Evolutionary conservation across 1,140 invertebrate species (phyloP), one percentile per base, ranked within the genome.

Genomic region (Ephestia elutella): DNA sequence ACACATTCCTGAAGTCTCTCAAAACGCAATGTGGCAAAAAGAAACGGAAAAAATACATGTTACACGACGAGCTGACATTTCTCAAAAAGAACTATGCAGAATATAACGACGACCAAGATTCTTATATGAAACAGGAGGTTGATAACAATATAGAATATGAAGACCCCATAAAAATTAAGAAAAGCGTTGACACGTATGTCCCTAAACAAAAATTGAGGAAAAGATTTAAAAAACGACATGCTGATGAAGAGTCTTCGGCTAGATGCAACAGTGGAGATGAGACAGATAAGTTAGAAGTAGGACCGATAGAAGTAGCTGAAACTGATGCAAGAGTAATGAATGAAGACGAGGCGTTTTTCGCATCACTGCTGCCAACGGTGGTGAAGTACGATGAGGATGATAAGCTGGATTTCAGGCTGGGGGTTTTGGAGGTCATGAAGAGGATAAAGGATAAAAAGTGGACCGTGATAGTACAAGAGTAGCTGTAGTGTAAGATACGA

Each of bases 311-410:
- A 19, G 73, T 75, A 35, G n/a, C n/a, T n/a, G 67, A 48, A 15
- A 72, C 66, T 48, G 78, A 82, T 54, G 73, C 78, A 0, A 70
- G 83, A 49, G 59, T 86, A 0, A 88, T 86, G 86, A 88, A 88
- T 59, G 82, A 86, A 60, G 86, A 88, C 57, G 86, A 88, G 56
- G 83, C 86, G 0, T 88, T 88, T 55, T 88, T 88, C 38, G 83
- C 83, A 0, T 86, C 86, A 0, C 68, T 88, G 2, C 60, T 88
- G 18, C 86, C 86, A 0, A 79, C 81, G 13, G 71, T 88, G 19
- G 83, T 86, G 0, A 86, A 76, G 62, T 87, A 88, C 57, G 73
- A 64, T 56, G 81, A 86, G 58, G 80, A 87, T 53, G 83, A 88
- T 66, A 65, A 80, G 49, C 51, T 88, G 15, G 81, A 86, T 32